Conservation (phyloP, 2,113 vertebrate genomes). For the Upupa epops region DNA sequence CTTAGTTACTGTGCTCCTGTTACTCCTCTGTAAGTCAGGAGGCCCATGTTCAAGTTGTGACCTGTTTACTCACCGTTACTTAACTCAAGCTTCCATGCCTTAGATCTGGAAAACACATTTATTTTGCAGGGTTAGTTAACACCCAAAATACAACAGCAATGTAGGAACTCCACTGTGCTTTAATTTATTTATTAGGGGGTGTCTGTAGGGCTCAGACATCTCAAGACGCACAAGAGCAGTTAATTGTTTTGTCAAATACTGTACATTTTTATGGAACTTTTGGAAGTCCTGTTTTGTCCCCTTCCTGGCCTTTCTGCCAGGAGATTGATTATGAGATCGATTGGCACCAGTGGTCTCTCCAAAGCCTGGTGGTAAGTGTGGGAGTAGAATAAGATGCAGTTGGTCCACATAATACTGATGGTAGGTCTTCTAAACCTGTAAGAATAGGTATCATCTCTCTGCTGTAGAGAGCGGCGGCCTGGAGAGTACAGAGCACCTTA, state of each 20-base stretch:
- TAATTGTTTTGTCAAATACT: neutral
- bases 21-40: neutral
- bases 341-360: no score
- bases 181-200: neutral
- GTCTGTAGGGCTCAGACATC: neutral
- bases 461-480: neutral
- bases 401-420: fast-evolving
- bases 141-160: neutral
- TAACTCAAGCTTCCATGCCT: neutral
- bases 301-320: neutral
- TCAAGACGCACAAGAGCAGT: neutral
- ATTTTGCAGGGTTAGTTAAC: neutral
- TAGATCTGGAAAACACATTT: neutral
- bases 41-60: neutral
- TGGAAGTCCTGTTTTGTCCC: neutral
- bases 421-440: neutral
- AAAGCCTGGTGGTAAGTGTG: fast-evolving
- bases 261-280: neutral
- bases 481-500: neutral
- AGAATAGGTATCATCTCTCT: neutral
- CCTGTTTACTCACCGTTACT: neutral
- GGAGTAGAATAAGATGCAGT: neutral
- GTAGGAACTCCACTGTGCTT: neutral
- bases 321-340: no score
- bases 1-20: neutral